Evolutionary conservation across 2,888 invertebrate genomes (phyloP).

Genomic region (Oxyscelio sp.): DNA sequence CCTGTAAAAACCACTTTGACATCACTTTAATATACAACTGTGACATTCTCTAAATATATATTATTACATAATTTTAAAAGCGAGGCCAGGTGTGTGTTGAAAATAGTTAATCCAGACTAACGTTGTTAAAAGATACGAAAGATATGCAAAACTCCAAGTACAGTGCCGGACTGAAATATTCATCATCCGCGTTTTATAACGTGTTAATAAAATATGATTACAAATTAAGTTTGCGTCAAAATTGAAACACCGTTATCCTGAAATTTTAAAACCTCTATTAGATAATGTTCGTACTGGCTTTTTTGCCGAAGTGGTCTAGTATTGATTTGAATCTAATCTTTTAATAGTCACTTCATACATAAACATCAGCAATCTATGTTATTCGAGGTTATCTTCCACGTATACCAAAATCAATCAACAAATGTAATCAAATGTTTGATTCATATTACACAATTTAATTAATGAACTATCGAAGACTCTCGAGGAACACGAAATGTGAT

Average conservation of each 20-base stretch:
- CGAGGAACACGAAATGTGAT: neutral
- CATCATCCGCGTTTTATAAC: no score
- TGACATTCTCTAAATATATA: no score
- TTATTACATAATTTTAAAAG: no score
- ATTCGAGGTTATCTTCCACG: slow-evolving; percentile 58
- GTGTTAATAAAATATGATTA: slow-evolving; percentile 1
- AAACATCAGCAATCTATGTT: slow-evolving; percentile 65
- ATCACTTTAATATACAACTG: no score
- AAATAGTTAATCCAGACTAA: no score
- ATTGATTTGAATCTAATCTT: slow-evolving; percentile 70
- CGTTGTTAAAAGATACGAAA: no score
- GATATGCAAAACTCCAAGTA: no score
- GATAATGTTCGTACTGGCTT: slow-evolving; percentile 18
- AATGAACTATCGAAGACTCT: slow-evolving; percentile 5
- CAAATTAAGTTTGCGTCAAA: slow-evolving; percentile 3
- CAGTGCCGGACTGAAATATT: no score
- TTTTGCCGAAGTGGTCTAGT: slow-evolving; percentile 42
- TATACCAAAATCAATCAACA: slow-evolving; percentile 56
- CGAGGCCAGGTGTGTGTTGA: no score
- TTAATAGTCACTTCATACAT: slow-evolving; percentile 72
- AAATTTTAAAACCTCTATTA: slow-evolving; percentile 20
- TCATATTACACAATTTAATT: slow-evolving; percentile 20
- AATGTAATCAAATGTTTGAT: slow-evolving; percentile 38
- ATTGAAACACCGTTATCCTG: neutral
- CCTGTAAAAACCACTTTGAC: no score